These are phyloP conservation scores for Elephas maximus DNA, from an alignment of 2,113 vertebrate species.

Conservation along the genomic window DNA sequence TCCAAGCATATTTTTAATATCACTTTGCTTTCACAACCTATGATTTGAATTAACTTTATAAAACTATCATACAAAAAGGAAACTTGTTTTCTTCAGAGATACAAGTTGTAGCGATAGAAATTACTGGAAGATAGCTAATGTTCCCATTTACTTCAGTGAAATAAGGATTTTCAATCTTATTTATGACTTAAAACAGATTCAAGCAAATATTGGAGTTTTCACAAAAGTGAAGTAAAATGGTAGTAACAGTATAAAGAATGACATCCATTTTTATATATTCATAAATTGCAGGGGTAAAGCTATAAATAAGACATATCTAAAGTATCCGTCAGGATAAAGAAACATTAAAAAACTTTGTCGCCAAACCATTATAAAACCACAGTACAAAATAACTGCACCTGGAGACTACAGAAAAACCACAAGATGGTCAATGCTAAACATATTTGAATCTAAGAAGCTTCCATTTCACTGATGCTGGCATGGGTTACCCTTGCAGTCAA, in stretches of 20 bases:
- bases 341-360: not conserved
- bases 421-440: not conserved
- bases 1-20: not conserved
- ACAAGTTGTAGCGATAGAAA: slow-evolving; percentile 51
- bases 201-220: not conserved
- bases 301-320: not conserved
- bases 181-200: slow-evolving; percentile 36
- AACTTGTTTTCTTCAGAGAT: slow-evolving; percentile 55
- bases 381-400: not conserved
- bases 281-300: not conserved
- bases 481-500: not conserved
- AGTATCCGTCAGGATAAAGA: not conserved
- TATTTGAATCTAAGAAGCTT: not conserved
- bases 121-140: slow-evolving; percentile 43
- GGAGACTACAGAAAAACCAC: not conserved
- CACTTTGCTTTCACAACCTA: not conserved
- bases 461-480: not conserved
- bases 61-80: slow-evolving; percentile 44
- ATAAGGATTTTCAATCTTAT: slow-evolving; percentile 60
- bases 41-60: slow-evolving; percentile 61
- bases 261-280: not conserved
- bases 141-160: slow-evolving; percentile 19
- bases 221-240: not conserved
- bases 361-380: not conserved
- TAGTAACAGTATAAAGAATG: not conserved